phyloP scores from a whole-genome alignment of 1,140 invertebrate species.

The Aphidius ervi region DNA sequence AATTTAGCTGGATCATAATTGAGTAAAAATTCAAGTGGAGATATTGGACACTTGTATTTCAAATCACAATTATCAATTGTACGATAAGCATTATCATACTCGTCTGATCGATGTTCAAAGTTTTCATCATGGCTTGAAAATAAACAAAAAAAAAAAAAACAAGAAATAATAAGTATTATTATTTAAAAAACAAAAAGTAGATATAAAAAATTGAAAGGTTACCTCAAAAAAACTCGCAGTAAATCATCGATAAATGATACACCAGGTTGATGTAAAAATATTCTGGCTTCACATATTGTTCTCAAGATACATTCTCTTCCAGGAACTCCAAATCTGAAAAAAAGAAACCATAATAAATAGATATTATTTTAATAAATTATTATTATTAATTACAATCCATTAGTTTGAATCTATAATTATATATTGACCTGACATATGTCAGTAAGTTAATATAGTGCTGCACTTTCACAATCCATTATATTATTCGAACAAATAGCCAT shows the following conservation, averaged over 20 bases:
- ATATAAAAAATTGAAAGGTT: slow-evolving; percentile 28
- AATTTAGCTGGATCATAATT: slow-evolving; percentile 22
- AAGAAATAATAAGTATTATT: slow-evolving; percentile 7
- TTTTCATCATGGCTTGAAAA: slow-evolving; percentile 41
- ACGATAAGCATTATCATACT: slow-evolving; percentile 41
- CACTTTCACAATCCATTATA: too few relatives aligned
- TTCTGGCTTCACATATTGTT: slow-evolving; percentile 64
- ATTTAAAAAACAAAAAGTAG: background rate
- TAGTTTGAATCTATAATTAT: too few relatives aligned
- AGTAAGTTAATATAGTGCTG: too few relatives aligned
- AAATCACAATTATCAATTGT: slow-evolving; percentile 34
- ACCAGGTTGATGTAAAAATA: slow-evolving; percentile 56
- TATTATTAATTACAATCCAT: too few relatives aligned
- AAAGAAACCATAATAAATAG: slow-evolving; percentile 11
- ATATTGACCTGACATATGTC: too few relatives aligned
- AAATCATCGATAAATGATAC: slow-evolving; percentile 64
- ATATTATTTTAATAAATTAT: background rate
- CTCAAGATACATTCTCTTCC: slow-evolving; percentile 63
- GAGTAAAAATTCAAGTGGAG: slow-evolving; percentile 40
- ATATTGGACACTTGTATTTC: slow-evolving; percentile 44
- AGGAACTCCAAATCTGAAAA: slow-evolving; percentile 59
- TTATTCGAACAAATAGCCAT: background rate
- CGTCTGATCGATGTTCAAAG: slow-evolving; percentile 26
- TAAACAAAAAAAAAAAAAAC: slow-evolving; percentile 19
- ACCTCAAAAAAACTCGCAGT: slow-evolving; percentile 63